Conservation (phyloP, 2,888 invertebrate genomes). For the Nasonovia ribisnigri region DNA sequence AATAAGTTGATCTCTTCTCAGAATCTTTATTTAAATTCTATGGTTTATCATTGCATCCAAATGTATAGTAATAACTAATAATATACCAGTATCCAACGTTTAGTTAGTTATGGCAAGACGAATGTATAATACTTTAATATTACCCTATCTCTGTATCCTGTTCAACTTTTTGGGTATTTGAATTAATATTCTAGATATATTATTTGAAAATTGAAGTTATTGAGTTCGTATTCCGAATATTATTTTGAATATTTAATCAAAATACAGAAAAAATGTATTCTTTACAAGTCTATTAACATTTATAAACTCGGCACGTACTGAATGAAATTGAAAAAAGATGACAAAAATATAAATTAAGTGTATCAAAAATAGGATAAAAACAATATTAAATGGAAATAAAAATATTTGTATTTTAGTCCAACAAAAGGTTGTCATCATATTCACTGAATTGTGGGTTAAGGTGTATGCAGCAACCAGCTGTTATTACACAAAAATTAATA, state of each 20-base stretch:
- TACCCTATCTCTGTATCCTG: not conserved
- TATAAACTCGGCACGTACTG: not conserved
- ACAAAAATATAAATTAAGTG: conserved; percentile 18
- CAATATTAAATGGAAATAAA: not conserved
- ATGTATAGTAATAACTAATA: not conserved
- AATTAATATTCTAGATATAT: conserved; percentile 6
- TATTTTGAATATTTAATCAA: not conserved
- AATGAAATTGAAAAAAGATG: not conserved
- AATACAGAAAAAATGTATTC: not conserved
- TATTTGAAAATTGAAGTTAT: conserved; percentile 3
- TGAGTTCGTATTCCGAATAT: not conserved
- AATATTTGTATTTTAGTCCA: not conserved
- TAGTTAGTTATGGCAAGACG: not conserved
- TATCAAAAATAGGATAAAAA: not conserved
- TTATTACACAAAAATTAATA: not conserved
- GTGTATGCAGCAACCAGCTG: not conserved
- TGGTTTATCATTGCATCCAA: not conserved
- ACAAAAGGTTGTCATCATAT: not conserved
- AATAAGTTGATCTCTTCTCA: not conserved
- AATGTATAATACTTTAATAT: not conserved
- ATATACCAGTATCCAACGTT: not conserved
- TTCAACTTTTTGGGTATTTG: not conserved
- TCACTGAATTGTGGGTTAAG: not conserved
- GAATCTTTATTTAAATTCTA: not conserved
- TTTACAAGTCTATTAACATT: not conserved